Evolutionary conservation across 2,113 vertebrate species (phyloP).

Genomic region (Psephotus haematonotus): DNA sequence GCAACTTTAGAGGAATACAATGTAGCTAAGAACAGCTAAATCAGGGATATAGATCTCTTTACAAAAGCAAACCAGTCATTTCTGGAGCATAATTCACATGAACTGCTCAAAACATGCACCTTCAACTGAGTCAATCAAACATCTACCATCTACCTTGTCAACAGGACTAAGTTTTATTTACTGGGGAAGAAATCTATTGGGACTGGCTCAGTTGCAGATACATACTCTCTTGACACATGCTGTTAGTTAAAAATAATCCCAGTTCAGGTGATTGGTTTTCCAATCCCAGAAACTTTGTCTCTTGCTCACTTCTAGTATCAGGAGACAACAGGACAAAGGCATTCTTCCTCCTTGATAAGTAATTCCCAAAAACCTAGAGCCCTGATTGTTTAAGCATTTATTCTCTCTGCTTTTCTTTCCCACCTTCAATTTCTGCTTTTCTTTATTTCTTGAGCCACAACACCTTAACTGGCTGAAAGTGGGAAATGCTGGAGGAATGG

Average conservation of each 20-base stretch:
- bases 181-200: neutral
- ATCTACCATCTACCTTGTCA: neutral
- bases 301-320: accelerated
- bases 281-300: neutral
- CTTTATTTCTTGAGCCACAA: neutral
- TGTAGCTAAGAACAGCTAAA: neutral
- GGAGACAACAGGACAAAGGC: neutral
- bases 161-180: neutral
- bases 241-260: neutral
- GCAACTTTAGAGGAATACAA: neutral
- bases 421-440: neutral
- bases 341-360: neutral
- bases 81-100: neutral
- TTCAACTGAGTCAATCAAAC: neutral
- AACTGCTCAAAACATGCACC: neutral
- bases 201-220: neutral
- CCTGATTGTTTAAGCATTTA: neutral
- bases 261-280: neutral
- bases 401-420: neutral
- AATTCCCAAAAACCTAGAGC: neutral
- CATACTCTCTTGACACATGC: neutral
- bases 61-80: neutral
- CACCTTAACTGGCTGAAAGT: neutral
- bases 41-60: neutral
- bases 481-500: neutral